Conservation (phyloP, 2,113 vertebrate genomes). For the Seriola dumerili region DNA sequence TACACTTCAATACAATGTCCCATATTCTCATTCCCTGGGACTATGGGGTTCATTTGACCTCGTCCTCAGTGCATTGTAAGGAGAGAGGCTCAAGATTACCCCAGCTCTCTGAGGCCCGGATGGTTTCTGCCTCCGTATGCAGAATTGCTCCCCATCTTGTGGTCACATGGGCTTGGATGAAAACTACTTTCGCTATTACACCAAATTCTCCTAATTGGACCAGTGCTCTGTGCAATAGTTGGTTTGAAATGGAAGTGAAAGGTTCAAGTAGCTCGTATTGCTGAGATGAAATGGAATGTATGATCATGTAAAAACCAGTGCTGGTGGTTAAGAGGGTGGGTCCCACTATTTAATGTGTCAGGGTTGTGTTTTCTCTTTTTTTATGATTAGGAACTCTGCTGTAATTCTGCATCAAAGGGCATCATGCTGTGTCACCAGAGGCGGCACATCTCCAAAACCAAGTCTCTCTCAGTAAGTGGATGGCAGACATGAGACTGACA, state of each 20-base stretch:
- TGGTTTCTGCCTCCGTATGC: conserved; percentile 73
- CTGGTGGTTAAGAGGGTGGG: neutral
- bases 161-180: conserved; percentile 68
- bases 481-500: neutral
- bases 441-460: neutral
- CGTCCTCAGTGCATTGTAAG: conserved; percentile 48
- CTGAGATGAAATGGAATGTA: conserved; percentile 26
- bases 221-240: neutral
- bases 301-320: neutral
- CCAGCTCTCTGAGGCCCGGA: conserved; percentile 38
- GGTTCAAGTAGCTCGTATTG: conserved; percentile 23
- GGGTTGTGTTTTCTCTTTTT: neutral
- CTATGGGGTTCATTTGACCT: conserved; percentile 46
- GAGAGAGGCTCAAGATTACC: conserved; percentile 58
- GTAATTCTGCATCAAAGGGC: neutral
- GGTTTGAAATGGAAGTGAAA: conserved; percentile 30
- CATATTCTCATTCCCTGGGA: conserved; percentile 6
- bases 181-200: conserved; percentile 36
- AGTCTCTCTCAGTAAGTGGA: neutral
- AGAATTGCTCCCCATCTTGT: conserved; percentile 67
- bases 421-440: neutral
- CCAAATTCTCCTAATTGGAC: conserved; percentile 47
- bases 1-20: neutral
- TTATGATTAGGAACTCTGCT: neutral
- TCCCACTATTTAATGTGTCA: neutral